phyloP scores from a whole-genome alignment of 2,113 vertebrate genomes.

The Alectura lathami region DNA sequence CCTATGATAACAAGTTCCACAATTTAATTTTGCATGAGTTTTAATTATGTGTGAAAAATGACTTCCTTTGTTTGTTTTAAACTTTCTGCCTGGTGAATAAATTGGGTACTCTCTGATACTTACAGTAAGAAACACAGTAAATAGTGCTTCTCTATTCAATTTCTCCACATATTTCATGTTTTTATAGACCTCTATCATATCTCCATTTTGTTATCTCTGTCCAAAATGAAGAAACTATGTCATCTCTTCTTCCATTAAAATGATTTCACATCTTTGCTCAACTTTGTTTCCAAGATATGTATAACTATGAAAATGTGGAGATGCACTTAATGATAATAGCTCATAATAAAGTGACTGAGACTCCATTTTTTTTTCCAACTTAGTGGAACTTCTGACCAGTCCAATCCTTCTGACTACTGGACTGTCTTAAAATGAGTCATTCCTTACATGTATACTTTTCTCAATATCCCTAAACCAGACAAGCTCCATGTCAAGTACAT shows the following conservation, averaged over 20 bases:
- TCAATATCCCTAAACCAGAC: not conserved
- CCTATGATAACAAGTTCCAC: not conserved
- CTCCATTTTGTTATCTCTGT: not conserved
- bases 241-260: not conserved
- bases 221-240: not conserved
- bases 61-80: slow-evolving; percentile 50
- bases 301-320: not conserved
- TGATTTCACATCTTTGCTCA: not conserved
- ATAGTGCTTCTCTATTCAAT: not conserved
- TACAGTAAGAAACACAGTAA: not conserved
- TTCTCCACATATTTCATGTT: not conserved
- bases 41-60: slow-evolving; percentile 35
- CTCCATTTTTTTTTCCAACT: not conserved
- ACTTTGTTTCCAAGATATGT: not conserved
- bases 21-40: slow-evolving; percentile 22
- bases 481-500: not conserved
- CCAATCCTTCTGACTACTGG: not conserved
- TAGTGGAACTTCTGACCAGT: not conserved
- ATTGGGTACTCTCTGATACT: slow-evolving; percentile 4
- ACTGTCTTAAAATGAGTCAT: not conserved
- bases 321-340: not conserved
- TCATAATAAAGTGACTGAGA: not conserved
- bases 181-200: not conserved
- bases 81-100: slow-evolving; percentile 22
- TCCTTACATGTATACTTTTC: not conserved